A percentile compares a stretch with the other conserved stretches of the same genome.
phyloP scores from a whole-genome alignment of 2,888 invertebrate species.

The Tromatobia lineatoria region DNA sequence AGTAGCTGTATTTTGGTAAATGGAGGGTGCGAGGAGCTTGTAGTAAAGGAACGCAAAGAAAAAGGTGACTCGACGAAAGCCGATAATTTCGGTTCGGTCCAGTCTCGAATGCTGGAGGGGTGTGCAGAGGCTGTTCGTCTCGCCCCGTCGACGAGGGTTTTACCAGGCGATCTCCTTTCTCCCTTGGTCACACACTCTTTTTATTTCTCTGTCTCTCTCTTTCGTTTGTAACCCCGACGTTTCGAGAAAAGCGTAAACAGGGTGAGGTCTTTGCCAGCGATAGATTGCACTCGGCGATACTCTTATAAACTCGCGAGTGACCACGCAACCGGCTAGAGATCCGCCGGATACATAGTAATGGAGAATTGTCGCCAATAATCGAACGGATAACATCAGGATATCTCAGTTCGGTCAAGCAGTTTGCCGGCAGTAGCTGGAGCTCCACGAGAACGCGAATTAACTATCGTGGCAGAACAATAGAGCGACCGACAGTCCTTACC shows the following conservation, averaged over 20 bases:
- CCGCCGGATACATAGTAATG: constrained; percentile 84
- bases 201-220: constrained; percentile 45
- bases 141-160: constrained; percentile 28
- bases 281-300: constrained; percentile 80
- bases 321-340: constrained; percentile 81
- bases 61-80: constrained; percentile 68
- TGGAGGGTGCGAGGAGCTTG: constrained; percentile 22
- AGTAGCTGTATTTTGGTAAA: constrained; percentile 59
- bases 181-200: neutral
- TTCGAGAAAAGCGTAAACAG: constrained; percentile 75
- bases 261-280: constrained; percentile 69
- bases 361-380: constrained; percentile 85
- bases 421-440: neutral
- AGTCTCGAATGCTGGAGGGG: constrained; percentile 60
- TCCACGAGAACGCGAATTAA: constrained; percentile 52
- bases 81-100: constrained; percentile 65
- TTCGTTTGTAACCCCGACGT: neutral
- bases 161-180: constrained; percentile 35
- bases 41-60: constrained; percentile 42
- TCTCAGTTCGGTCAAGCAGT: constrained; percentile 25
- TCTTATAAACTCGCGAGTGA: constrained; percentile 77
- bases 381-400: constrained; percentile 74
- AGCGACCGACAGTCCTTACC: constrained; percentile 2
- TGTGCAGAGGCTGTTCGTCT: constrained; percentile 24
- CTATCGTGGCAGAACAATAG: constrained; percentile 43